Evolutionary conservation across 2,113 vertebrate species (phyloP).

Genomic region (Coptodon bakossiorum): DNA sequence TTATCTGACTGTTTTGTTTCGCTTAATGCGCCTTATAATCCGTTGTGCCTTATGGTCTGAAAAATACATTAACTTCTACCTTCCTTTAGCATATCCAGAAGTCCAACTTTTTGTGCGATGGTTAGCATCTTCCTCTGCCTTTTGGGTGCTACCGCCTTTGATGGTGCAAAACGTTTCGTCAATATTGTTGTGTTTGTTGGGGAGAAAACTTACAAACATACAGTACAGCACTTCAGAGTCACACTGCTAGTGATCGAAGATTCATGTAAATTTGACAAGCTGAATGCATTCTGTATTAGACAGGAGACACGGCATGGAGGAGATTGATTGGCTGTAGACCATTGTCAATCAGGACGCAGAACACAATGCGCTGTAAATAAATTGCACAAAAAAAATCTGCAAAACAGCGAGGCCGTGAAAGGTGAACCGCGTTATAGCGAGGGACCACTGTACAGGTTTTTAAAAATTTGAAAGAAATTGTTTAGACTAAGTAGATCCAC

Average conservation of each 20-base stretch:
- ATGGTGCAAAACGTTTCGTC: accelerated
- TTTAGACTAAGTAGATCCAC: background rate
- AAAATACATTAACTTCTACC: background rate
- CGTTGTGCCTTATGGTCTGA: accelerated
- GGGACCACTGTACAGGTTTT: background rate
- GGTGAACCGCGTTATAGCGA: background rate
- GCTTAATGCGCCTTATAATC: background rate
- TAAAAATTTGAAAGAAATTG: background rate
- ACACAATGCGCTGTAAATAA: background rate
- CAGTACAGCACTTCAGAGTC: background rate
- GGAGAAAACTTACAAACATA: background rate
- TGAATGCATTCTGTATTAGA: background rate
- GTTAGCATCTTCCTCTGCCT: background rate
- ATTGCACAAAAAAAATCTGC: background rate
- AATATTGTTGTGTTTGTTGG: background rate
- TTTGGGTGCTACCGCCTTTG: accelerated
- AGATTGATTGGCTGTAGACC: background rate
- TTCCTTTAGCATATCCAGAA: background rate
- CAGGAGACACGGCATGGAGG: accelerated
- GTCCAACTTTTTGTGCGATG: background rate
- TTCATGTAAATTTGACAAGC: background rate
- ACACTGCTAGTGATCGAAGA: background rate
- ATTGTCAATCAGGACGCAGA: accelerated
- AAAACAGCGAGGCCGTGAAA: background rate
- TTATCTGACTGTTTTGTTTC: background rate